Base-by-base conservation (phyloP, 2,113 vertebrate genomes). In the Oenanthe oenanthe region DNA sequence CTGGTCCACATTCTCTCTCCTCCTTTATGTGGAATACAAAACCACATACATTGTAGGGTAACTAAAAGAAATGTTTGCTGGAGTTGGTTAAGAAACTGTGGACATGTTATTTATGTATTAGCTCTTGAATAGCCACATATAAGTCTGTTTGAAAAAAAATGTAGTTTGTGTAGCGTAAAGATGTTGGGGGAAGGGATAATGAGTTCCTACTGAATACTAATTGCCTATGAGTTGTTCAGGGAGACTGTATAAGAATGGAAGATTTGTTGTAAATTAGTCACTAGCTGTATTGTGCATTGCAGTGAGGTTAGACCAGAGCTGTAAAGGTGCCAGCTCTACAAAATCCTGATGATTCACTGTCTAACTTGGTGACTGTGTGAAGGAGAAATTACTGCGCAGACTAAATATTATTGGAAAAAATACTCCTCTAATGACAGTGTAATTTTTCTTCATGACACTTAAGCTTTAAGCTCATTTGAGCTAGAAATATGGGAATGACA, bases 231-330 rank as follows among this genome's bases (percentile, higher is more conserved):
- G 97, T 97, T 96, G 93, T 98, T 97, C 91, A 71, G 97, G 94
- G 97, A 98, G 96, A 97, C 97, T 70, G 92, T 95, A 67, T 95
- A 97, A 98, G 98, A 98, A 97, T 96, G 97, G 94, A 93, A 83
- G 95, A 96, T 96, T 98, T 97, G 97, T 97, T 96, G 96, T 98
- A 98, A 98, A 98, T 97, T 96, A 95, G 95, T 98, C 93, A 96
- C 97, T 96, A 93, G 96, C 91, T 94, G 95, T 92, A 92, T 93
- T 98, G 97, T 98, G 93, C 89, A 70, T 87, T 83, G 90, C 93
- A 78, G 38, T 65, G 89, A 94, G 84, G 92, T 97, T 97, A 97
- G 88, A 88, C 88, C 40, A 54, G 89, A 80, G 87, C 84, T 97
- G 96, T 97, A 97, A 97, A 97, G 95, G 82, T 97, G 85, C 96